These are phyloP conservation scores for Rhorus exstirpatorius DNA, from an alignment of 2,888 invertebrate species.

Conservation along the genomic window DNA sequence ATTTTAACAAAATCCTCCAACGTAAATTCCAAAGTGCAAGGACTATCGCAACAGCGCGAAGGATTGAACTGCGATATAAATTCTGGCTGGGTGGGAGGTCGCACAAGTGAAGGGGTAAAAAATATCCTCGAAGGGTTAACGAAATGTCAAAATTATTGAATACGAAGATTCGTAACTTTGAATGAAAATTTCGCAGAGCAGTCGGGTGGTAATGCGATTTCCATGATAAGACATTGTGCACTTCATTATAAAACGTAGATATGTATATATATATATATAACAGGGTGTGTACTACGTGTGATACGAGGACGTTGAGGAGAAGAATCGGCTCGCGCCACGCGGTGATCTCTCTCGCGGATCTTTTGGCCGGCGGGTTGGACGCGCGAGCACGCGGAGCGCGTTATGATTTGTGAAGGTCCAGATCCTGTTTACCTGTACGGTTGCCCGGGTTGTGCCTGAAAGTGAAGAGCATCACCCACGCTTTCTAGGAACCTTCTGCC, in stretches of 20 bases:
- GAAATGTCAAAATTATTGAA: too few relatives aligned
- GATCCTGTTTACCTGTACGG: conserved; percentile 76
- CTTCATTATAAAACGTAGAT: conserved; percentile 31
- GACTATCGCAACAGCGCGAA: too few relatives aligned
- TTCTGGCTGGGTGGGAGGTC: too few relatives aligned
- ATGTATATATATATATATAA: conserved; percentile 6
- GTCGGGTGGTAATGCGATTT: not conserved
- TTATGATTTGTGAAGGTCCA: conserved; percentile 83
- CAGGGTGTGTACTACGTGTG: conserved; percentile 41
- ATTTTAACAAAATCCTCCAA: too few relatives aligned
- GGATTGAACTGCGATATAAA: too few relatives aligned
- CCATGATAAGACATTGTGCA: not conserved
- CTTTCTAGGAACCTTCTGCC: conserved; percentile 81
- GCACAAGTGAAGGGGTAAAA: too few relatives aligned
- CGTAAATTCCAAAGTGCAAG: too few relatives aligned
- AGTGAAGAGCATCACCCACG: conserved; percentile 80
- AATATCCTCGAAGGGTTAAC: too few relatives aligned
- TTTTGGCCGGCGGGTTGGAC: conserved; percentile 65
- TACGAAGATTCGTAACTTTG: not conserved
- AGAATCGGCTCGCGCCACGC: conserved; percentile 57
- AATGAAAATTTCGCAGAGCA: not conserved
- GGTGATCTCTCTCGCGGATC: conserved; percentile 79
- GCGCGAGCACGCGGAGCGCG: conserved; percentile 72
- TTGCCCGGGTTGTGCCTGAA: conserved; percentile 74
- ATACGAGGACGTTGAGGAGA: conserved; percentile 41